phyloP scores from a whole-genome alignment of 2,888 invertebrate species.

The Cecidostiba fungosa region DNA sequence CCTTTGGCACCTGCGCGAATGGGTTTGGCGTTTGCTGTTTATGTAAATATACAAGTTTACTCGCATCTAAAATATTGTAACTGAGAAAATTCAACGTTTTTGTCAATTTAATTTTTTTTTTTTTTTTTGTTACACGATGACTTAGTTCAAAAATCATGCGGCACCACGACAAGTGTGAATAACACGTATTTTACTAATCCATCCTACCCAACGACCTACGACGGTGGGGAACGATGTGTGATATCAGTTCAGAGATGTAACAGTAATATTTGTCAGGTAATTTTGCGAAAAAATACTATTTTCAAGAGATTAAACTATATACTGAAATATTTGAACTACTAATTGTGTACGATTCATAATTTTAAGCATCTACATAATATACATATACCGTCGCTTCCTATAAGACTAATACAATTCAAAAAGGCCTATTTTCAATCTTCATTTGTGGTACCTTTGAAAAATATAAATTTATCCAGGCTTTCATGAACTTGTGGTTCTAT shows the following conservation, averaged over 20 bases:
- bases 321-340: no score
- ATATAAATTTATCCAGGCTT: no score
- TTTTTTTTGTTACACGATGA: neutral
- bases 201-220: slow-evolving; percentile 87
- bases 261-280: slow-evolving; percentile 86
- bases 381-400: no score
- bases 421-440: no score
- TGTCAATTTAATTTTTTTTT: neutral
- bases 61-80: neutral
- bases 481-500: no score
- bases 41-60: slow-evolving; percentile 82
- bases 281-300: neutral
- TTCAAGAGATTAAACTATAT: no score
- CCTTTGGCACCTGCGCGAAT: slow-evolving; percentile 88
- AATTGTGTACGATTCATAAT: no score
- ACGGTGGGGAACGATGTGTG: slow-evolving; percentile 86
- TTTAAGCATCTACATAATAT: no score
- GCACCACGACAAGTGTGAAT: slow-evolving; percentile 86
- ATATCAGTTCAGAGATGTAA: slow-evolving; percentile 88
- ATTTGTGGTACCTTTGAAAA: no score
- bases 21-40: slow-evolving; percentile 91
- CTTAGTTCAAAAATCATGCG: slow-evolving; percentile 83
- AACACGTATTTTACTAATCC: slow-evolving; percentile 93
- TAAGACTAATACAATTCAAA: no score
- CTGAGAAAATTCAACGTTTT: neutral